phyloP scores from a whole-genome alignment of 2,888 invertebrate species.

The Plagodis dolabraria region DNA sequence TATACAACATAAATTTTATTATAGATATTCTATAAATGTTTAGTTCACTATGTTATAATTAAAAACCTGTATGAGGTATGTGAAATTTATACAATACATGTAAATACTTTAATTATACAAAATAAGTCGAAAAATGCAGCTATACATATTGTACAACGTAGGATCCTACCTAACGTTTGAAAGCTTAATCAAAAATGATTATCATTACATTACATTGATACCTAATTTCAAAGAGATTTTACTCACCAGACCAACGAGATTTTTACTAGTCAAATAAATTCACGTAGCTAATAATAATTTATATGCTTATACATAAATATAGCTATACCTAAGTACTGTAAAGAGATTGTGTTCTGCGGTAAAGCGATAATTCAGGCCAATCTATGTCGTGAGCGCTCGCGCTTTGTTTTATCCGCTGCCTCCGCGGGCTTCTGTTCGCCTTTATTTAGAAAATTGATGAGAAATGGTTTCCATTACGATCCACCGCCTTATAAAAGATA shows the following conservation, averaged over 20 bases:
- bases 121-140: too few species aligned
- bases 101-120: too few species aligned
- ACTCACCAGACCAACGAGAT: not conserved
- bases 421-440: constrained; percentile 76
- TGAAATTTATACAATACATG: too few species aligned
- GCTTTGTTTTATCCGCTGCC: constrained; percentile 81
- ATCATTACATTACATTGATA: too few species aligned
- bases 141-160: too few species aligned
- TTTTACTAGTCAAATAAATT: not conserved
- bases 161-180: too few species aligned
- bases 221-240: too few species aligned
- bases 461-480: constrained; percentile 84
- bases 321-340: constrained; percentile 6
- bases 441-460: constrained; percentile 85
- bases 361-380: constrained; percentile 85
- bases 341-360: constrained; percentile 83
- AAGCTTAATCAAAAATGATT: too few species aligned
- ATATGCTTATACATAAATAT: constrained; percentile 29
- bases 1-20: too few species aligned
- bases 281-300: not conserved
- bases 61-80: too few species aligned
- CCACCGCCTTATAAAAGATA: constrained; percentile 76
- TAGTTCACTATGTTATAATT: too few species aligned
- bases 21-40: too few species aligned
- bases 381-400: constrained; percentile 83